Evolutionary conservation across 2,113 vertebrate species (phyloP), one percentile per base, ranked within the genome.

Genomic region (Elaphurus davidianus): DNA sequence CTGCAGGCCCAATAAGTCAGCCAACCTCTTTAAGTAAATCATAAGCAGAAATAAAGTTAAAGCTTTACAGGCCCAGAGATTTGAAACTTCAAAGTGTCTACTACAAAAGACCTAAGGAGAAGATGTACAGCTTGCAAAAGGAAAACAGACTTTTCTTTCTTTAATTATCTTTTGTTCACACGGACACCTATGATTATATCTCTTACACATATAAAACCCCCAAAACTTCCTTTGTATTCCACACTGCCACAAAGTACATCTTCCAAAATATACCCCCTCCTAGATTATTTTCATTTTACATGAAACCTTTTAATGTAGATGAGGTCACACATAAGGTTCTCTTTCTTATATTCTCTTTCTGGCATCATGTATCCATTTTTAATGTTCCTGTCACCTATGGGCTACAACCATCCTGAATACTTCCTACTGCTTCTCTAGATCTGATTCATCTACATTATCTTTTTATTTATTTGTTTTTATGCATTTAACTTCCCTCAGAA

Each of bases 401-500:
- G 13, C 36, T 59, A 57, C 21, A 54, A 52, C 13, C 50, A 74
- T 55, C 54, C n/a, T n/a, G 13, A 50, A 89, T 71, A 62, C 6
- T 87, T 74, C 19, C 79, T 55, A 28, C 19, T 16, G 9, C 71
- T 93, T 90, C 52, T 84, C 62, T 9, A 47, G 36, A 64, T 84
- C 62, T 78, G 21, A 64, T 79, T 91, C 89, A 92, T 33, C 78
- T 71, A 60, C 25, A 64, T 40, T 23, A 14, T 57, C 7, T 79
- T 95, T 91, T 97, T 78, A 86, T 93, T 89, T 91, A 88, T 45
- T 62, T 30, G 4, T 83, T 60, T 59, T 90, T 90, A 86, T n/a
- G 96, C 91, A 92, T 84, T 95, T 96, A 81, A 92, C 40, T 62
- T 91, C 6, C 2, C 21, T 40, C 33, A 7, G 43, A 10, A 82